These are phyloP conservation scores for Andrena praecox DNA, from an alignment of 2,888 invertebrate genomes.

Conservation along the genomic window DNA sequence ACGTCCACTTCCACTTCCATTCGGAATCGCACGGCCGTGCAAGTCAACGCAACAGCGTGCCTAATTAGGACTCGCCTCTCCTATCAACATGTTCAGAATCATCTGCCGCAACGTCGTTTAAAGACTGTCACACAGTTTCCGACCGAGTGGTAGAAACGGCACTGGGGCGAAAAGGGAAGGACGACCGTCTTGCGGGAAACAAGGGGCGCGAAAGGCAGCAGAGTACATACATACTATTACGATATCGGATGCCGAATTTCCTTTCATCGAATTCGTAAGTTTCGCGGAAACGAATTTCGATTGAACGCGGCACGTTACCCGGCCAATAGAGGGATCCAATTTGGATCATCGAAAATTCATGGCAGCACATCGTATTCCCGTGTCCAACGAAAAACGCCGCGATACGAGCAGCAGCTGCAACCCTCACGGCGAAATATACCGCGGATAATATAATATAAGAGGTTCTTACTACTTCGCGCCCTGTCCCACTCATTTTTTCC, in stretches of 20 bases:
- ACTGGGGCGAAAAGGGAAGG: too few species aligned
- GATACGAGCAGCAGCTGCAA: constrained; percentile 44
- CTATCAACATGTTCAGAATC: too few species aligned
- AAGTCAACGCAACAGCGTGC: constrained; percentile 29
- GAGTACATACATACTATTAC: neutral
- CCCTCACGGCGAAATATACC: constrained; percentile 50
- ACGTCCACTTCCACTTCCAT: neutral
- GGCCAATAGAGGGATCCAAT: constrained; percentile 78
- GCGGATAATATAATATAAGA: constrained; percentile 67
- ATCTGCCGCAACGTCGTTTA: too few species aligned
- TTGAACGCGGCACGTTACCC: constrained; percentile 43
- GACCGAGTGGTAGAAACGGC: too few species aligned
- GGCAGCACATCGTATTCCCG: constrained; percentile 69
- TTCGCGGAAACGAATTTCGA: constrained; percentile 73
- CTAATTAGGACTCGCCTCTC: too few species aligned
- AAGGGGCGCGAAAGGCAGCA: too few species aligned
- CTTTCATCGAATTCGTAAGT: constrained; percentile 66
- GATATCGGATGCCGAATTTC: constrained; percentile 15
- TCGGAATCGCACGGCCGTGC: constrained; percentile 14
- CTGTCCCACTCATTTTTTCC: neutral
- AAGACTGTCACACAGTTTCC: too few species aligned
- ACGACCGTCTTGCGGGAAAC: too few species aligned
- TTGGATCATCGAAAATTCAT: constrained; percentile 82
- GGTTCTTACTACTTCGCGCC: constrained; percentile 34
- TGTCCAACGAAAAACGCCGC: constrained; percentile 67